Conservation (phyloP, 2,113 vertebrate species). For the Datnioides undecimradiatus region DNA sequence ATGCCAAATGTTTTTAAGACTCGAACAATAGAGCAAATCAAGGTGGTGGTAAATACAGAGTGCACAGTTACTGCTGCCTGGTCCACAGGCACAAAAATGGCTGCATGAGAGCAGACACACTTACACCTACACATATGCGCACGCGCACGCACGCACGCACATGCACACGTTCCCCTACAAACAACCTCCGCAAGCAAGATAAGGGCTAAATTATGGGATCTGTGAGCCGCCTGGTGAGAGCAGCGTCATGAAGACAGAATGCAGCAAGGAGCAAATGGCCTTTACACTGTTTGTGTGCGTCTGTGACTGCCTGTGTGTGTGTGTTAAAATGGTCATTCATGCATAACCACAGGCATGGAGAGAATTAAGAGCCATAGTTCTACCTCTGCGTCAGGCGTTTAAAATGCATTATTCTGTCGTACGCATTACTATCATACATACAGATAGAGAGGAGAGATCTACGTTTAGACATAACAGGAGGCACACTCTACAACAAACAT, state of each 20-base stretch:
- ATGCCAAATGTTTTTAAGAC: constrained; percentile 59
- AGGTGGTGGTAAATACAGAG: constrained; percentile 26
- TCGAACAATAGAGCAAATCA: constrained; percentile 70
- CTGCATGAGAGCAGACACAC: constrained; percentile 9
- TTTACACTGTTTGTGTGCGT: constrained; percentile 50
- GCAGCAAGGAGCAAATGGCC: constrained; percentile 62
- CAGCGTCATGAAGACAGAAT: constrained; percentile 65
- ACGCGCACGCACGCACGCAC: not conserved
- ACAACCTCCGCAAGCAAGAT: constrained; percentile 67
- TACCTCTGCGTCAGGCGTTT: constrained; percentile 15
- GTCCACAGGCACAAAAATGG: constrained; percentile 17
- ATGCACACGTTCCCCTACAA: constrained; percentile 61
- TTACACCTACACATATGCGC: constrained; percentile 17
- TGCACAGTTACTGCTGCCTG: constrained; percentile 8
- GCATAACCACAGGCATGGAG: constrained; percentile 37
- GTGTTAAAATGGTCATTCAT: constrained; percentile 48
- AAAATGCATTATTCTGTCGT: constrained; percentile 44
- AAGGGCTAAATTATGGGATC: constrained; percentile 74
- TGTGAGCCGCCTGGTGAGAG: constrained; percentile 60
- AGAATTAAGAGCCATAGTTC: constrained; percentile 10
- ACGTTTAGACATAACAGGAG: constrained; percentile 41
- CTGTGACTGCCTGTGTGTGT: constrained; percentile 9
- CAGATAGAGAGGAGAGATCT: constrained; percentile 20
- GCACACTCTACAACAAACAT: constrained; percentile 18
- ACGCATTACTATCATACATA: constrained; percentile 8